Evolutionary conservation across 1,140 invertebrate genomes (phyloP).

Genomic region (Monomorium pharaonis): DNA sequence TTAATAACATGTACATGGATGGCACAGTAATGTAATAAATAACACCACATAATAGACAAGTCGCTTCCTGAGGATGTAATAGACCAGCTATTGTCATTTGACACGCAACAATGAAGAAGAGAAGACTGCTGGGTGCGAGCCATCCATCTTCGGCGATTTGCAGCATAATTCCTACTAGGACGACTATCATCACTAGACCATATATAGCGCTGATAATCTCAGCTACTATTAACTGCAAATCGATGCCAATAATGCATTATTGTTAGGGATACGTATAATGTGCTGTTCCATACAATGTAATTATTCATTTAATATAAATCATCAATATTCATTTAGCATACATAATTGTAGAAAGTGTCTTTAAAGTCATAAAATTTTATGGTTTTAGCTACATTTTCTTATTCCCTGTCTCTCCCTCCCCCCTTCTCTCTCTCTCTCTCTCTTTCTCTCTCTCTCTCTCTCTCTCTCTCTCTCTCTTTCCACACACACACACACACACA

Average conservation of each 20-base stretch:
- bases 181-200: slow-evolving; percentile 96
- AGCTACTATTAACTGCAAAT: slow-evolving; percentile 89
- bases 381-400: not conserved
- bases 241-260: not conserved
- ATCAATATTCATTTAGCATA: not conserved
- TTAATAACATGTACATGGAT: slow-evolving; percentile 96
- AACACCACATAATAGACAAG: slow-evolving; percentile 91
- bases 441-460: no score
- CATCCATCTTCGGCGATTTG: slow-evolving; percentile 93
- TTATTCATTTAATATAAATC: slow-evolving; percentile 2
- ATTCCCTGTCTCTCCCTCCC: no score
- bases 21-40: slow-evolving; percentile 97
- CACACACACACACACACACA: no score
- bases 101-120: slow-evolving; percentile 88
- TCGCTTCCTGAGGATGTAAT: slow-evolving; percentile 94
- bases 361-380: not conserved
- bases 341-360: not conserved
- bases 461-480: no score
- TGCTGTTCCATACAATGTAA: not conserved
- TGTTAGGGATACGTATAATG: not conserved
- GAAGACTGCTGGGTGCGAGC: slow-evolving; percentile 91
- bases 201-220: slow-evolving; percentile 92
- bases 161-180: slow-evolving; percentile 93
- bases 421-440: no score
- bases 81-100: slow-evolving; percentile 89